These are phyloP conservation scores for Diabrotica undecimpunctata DNA, from an alignment of 1,140 invertebrate species.

Conservation along the genomic window DNA sequence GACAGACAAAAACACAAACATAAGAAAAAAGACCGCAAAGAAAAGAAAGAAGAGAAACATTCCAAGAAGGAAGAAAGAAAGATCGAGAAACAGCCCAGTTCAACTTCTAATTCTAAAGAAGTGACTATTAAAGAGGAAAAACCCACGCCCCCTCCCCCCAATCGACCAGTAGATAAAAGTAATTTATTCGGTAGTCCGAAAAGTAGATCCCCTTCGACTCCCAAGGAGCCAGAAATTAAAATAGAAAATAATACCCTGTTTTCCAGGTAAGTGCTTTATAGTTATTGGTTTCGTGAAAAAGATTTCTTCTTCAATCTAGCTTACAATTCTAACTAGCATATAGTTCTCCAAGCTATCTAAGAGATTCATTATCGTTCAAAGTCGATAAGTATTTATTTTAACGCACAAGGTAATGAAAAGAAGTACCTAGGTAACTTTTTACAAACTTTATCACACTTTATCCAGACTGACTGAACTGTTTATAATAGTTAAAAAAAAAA, in stretches of 20 bases:
- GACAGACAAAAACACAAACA: slow-evolving; percentile 41
- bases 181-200: slow-evolving; percentile 34
- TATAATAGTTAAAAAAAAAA: no score
- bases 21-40: slow-evolving; percentile 40
- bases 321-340: no score
- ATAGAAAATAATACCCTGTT: slow-evolving; percentile 19
- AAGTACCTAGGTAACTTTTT: no score
- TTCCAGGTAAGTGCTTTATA: neutral
- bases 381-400: neutral
- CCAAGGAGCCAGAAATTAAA: slow-evolving; percentile 24
- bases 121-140: neutral
- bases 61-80: slow-evolving; percentile 21
- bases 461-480: no score
- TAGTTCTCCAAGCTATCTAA: no score
- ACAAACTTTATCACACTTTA: no score
- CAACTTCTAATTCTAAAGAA: neutral
- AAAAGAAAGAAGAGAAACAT: slow-evolving; percentile 36
- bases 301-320: no score
- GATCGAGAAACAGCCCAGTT: slow-evolving; percentile 16
- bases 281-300: no score
- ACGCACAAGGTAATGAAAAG: no score
- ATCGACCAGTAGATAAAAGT: slow-evolving; percentile 24
- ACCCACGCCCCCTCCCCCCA: neutral
- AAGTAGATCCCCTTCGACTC: slow-evolving; percentile 23
- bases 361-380: no score